phyloP scores from a whole-genome alignment of 1,140 invertebrate species.

The Drosophila orena region DNA sequence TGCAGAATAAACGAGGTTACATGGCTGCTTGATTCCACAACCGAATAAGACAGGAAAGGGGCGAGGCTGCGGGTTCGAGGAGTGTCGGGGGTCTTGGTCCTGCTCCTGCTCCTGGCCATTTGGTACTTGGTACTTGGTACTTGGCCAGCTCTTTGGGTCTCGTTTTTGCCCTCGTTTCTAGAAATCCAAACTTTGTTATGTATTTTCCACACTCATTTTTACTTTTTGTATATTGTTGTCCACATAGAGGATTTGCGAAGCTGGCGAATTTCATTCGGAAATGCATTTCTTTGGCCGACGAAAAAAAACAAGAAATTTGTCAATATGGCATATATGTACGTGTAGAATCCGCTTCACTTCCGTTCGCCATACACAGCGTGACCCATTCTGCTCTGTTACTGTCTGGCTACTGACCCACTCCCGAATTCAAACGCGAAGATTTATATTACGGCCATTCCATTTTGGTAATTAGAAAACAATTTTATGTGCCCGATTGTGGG shows the following conservation, averaged over 20 bases:
- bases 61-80: background rate
- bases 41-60: slow-evolving; percentile 67
- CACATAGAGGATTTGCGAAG: slow-evolving; percentile 49
- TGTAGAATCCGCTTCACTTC: slow-evolving; percentile 21
- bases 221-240: slow-evolving; percentile 28
- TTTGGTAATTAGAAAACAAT: slow-evolving; percentile 51
- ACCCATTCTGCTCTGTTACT: slow-evolving; percentile 10
- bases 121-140: slow-evolving; percentile 13
- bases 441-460: slow-evolving; percentile 33
- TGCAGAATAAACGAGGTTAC: slow-evolving; percentile 74
- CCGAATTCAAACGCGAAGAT: background rate
- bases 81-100: background rate
- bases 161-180: slow-evolving; percentile 46
- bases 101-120: background rate
- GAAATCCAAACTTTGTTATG: slow-evolving; percentile 42
- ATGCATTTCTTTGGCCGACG: slow-evolving; percentile 40
- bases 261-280: slow-evolving; percentile 57
- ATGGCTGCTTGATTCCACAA: slow-evolving; percentile 62
- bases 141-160: slow-evolving; percentile 49
- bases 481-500: slow-evolving; percentile 33
- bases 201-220: slow-evolving; percentile 45
- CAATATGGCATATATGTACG: slow-evolving; percentile 28
- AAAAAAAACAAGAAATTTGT: slow-evolving; percentile 35
- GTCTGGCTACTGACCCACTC: slow-evolving; percentile 11
- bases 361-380: slow-evolving; percentile 14